Base-by-base conservation (phyloP, 2,113 vertebrate genomes). In the Aphyosemion australe region DNA sequence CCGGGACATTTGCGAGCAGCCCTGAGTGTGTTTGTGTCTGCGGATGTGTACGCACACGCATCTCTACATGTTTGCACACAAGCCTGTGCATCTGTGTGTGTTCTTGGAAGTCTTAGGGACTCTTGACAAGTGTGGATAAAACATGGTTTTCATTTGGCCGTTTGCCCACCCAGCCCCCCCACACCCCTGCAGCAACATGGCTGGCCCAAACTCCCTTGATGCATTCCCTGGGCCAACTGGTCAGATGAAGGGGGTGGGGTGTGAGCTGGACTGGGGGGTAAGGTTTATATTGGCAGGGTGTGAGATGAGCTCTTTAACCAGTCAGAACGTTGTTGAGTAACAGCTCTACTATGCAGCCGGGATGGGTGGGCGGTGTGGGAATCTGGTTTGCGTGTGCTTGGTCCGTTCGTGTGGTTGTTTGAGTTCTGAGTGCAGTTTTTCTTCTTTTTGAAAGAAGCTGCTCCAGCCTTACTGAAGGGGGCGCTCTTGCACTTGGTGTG, bases 141-240 rank as follows among this genome's bases (percentile, higher is more conserved):
- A 88, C 81, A 86, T 89, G 88, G 80, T 87, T 88, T 69, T 79
- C 65, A 88, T 91, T 89, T 90, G 83, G 82, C 87, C 67, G 49
- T 48, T 41, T 65, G 83, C 84, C 82, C 60, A 26, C n/a, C 14
- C 37, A 20, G 34, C 66, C 52, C 19, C 62, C 41, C 59, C 52
- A 52, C 26, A 26, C 8, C 31, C 14, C 45, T 0, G 12, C 19
- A 43, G 45, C 63, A 54, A 45, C 18, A 61, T 37, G 6, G 16
- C 20, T 18, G 16, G 32, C 77, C 73, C 39, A 14, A 3, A 12
- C 62, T 71, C 80, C 82, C 75, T 62, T 50, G 49, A 69, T n/a
- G 45, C 71, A 65, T 69, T 84, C 78, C 39, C 46, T 41, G 18
- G 74, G 79, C 77, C 84, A 80, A 87, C 86, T 87, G 86, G 83